These are phyloP conservation scores for Drosophila pectinifera DNA, from an alignment of 1,140 invertebrate species.

Conservation along the genomic window DNA sequence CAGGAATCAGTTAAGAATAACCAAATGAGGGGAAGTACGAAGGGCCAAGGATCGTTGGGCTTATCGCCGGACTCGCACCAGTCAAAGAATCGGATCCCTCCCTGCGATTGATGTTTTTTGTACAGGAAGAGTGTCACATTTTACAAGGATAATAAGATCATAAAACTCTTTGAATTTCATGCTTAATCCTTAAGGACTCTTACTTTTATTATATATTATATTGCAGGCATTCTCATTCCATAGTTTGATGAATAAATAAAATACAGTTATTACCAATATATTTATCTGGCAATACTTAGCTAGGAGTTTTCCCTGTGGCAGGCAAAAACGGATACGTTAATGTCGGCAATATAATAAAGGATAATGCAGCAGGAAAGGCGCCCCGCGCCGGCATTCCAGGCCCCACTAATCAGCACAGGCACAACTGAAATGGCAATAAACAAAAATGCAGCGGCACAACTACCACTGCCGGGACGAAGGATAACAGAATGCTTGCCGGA, in stretches of 20 bases:
- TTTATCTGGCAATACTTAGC: neutral
- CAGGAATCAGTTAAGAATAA: slow-evolving; percentile 62
- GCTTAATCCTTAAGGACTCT: too few species aligned
- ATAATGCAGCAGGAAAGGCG: slow-evolving; percentile 60
- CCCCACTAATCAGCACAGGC: slow-evolving; percentile 30
- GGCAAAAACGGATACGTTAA: slow-evolving; percentile 58
- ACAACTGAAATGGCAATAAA: slow-evolving; percentile 61
- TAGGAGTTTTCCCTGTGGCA: too few species aligned
- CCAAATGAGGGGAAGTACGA: slow-evolving; percentile 17
- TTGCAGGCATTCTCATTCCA: too few species aligned
- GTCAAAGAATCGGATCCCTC: neutral
- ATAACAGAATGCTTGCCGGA: slow-evolving; percentile 6
- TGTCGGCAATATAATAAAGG: slow-evolving; percentile 69
- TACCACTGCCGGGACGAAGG: slow-evolving; percentile 10
- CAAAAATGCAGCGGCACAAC: slow-evolving; percentile 49
- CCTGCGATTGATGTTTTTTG: too few species aligned
- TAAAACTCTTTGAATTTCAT: too few species aligned
- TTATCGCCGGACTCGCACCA: slow-evolving; percentile 28
- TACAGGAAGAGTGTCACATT: too few species aligned
- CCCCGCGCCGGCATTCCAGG: slow-evolving; percentile 59
- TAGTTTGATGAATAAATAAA: too few species aligned
- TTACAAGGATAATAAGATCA: too few species aligned
- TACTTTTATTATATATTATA: too few species aligned
- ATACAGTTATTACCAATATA: too few species aligned
- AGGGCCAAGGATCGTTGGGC: slow-evolving; percentile 12